Conservation (phyloP, 2,888 invertebrate genomes). For the Eutolmus rufibarbis region DNA sequence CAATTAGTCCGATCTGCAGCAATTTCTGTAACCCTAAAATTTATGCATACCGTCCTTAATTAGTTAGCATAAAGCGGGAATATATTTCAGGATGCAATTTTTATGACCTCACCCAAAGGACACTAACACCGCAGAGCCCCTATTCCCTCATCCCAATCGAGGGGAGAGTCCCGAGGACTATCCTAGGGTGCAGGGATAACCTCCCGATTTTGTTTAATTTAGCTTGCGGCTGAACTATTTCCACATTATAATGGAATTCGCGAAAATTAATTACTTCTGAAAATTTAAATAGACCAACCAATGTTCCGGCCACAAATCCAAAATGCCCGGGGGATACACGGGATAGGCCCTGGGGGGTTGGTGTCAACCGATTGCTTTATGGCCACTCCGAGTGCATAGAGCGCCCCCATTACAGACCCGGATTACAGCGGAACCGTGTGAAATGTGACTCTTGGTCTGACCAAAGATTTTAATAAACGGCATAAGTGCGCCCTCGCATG, state of each 20-base stretch:
- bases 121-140: background rate
- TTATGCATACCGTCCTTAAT: background rate
- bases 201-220: constrained; percentile 28
- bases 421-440: background rate
- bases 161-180: background rate
- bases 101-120: background rate
- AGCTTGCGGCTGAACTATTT: constrained; percentile 25
- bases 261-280: constrained; percentile 34
- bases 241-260: constrained; percentile 34
- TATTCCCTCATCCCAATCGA: background rate
- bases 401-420: background rate
- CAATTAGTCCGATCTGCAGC: constrained; percentile 10
- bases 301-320: constrained; percentile 11
- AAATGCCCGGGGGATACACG: background rate
- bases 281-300: constrained; percentile 33
- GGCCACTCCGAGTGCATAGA: background rate
- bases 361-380: constrained; percentile 30
- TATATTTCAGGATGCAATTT: constrained; percentile 16
- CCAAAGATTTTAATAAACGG: constrained; percentile 23
- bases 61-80: background rate
- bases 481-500: background rate
- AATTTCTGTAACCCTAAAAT: constrained; percentile 5
- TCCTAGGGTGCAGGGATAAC: background rate
- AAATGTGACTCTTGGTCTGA: constrained; percentile 22
- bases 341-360: background rate